Conservation (phyloP, 2,888 invertebrate species). For the Entomobrya multifasciata region DNA sequence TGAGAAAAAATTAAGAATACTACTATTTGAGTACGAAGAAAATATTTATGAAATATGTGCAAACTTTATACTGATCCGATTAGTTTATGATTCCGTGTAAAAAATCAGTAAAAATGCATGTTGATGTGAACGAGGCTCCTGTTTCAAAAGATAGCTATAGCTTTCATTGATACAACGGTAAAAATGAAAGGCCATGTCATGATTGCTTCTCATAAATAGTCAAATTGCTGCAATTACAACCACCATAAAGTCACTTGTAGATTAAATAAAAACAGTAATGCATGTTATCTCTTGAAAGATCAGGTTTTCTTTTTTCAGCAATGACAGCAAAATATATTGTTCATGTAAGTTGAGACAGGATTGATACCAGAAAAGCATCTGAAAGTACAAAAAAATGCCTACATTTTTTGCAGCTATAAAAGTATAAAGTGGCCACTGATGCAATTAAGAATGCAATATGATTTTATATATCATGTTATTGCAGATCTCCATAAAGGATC, state of each 20-base stretch:
- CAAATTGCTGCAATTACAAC: constrained; percentile 35
- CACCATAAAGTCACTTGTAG: constrained; percentile 13
- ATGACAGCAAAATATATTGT: background rate
- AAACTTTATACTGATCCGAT: too few species aligned
- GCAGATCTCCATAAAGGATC: background rate
- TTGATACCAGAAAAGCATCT: background rate
- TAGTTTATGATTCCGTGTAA: too few species aligned
- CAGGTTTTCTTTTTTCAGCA: constrained; percentile 48
- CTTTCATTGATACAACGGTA: constrained; percentile 58
- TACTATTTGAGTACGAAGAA: too few species aligned
- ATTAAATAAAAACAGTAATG: too few species aligned
- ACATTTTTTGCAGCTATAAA: background rate
- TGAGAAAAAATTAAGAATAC: too few species aligned
- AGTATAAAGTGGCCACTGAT: too few species aligned
- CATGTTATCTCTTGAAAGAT: constrained; percentile 6
- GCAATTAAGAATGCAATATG: too few species aligned
- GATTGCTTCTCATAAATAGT: background rate
- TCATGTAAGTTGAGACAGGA: background rate
- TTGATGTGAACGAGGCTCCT: too few species aligned
- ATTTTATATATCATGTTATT: constrained; percentile 16
- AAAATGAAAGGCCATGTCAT: constrained; percentile 8
- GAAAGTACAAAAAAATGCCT: background rate
- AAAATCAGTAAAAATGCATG: too few species aligned
- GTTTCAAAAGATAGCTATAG: too few species aligned
- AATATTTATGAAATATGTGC: too few species aligned